phyloP scores from a whole-genome alignment of 2,113 vertebrate species.

The Cariama cristata region DNA sequence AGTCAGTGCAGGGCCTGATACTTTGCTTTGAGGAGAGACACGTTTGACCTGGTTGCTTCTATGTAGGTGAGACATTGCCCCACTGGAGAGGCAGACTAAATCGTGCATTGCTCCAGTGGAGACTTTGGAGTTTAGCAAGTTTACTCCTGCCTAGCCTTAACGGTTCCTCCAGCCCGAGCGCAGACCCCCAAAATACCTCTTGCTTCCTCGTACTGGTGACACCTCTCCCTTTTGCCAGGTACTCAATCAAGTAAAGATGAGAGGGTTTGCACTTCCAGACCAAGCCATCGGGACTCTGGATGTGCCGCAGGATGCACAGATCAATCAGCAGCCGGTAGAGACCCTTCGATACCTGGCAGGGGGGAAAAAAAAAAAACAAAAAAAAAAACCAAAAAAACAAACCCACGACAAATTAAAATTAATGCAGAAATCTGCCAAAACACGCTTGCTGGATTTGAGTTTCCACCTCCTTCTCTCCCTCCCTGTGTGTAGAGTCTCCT shows the following conservation, averaged over 20 bases:
- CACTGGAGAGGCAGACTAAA: no score
- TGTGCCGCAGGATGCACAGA: conserved; percentile 62
- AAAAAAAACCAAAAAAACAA: no score
- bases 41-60: neutral
- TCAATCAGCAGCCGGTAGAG: conserved; percentile 67
- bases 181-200: conserved; percentile 29
- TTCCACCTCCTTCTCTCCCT: neutral
- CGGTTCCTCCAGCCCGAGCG: no score
- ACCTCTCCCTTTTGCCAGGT: conserved; percentile 24
- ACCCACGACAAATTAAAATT: neutral
- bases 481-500: neutral
- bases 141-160: neutral
- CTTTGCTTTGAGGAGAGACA: neutral
- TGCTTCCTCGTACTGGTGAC: conserved; percentile 9
- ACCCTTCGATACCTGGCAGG: conserved; percentile 76
- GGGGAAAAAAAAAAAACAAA: neutral
- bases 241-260: conserved; percentile 78
- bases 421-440: neutral
- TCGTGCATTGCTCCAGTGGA: fast-evolving
- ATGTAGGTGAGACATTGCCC: neutral
- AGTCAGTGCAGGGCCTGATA: neutral
- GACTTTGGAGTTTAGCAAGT: neutral
- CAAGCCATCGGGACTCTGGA: conserved; percentile 72
- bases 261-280: conserved; percentile 77
- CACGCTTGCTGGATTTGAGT: neutral